Evolutionary conservation across 2,888 invertebrate genomes (phyloP).

Genomic region (Cataglyphis cursor): DNA sequence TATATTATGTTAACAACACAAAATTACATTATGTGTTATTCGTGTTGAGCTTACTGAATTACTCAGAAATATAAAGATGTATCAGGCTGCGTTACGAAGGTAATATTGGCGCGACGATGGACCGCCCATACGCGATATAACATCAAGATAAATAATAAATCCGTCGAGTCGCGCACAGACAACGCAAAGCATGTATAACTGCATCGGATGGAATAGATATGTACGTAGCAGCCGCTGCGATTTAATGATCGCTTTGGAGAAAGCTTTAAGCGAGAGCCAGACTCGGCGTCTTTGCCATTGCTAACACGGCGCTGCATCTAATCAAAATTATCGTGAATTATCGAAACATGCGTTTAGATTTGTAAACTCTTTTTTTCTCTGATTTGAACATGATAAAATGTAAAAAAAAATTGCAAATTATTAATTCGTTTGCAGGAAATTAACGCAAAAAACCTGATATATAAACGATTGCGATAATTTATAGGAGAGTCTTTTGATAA

Average conservation of each 20-base stretch:
- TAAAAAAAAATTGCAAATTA: slow-evolving; percentile 7
- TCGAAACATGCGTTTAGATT: slow-evolving; percentile 64
- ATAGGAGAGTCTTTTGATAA: background rate
- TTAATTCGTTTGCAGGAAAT: slow-evolving; percentile 1
- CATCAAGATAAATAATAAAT: slow-evolving; percentile 64
- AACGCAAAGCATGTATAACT: slow-evolving; percentile 57
- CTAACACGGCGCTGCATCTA: slow-evolving; percentile 60
- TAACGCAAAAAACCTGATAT: background rate
- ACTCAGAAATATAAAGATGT: slow-evolving; percentile 34
- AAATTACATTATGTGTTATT: slow-evolving; percentile 17
- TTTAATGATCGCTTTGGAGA: slow-evolving; percentile 68
- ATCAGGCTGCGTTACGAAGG: slow-evolving; percentile 20
- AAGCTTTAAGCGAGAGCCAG: slow-evolving; percentile 62
- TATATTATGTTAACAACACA: background rate
- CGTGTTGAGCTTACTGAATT: slow-evolving; percentile 24
- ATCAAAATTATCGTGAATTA: slow-evolving; percentile 68
- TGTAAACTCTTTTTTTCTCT: slow-evolving; percentile 31
- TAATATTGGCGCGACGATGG: slow-evolving; percentile 35
- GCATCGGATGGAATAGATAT: slow-evolving; percentile 58
- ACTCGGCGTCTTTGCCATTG: slow-evolving; percentile 49
- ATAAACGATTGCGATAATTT: slow-evolving; percentile 1
- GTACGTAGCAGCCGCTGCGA: slow-evolving; percentile 31
- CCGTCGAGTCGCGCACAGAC: slow-evolving; percentile 56
- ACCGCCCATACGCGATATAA: slow-evolving; percentile 43
- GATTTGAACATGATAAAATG: slow-evolving; percentile 20